Evolutionary conservation across 2,113 vertebrate species (phyloP).

Genomic region (Otocyon megalotis): DNA sequence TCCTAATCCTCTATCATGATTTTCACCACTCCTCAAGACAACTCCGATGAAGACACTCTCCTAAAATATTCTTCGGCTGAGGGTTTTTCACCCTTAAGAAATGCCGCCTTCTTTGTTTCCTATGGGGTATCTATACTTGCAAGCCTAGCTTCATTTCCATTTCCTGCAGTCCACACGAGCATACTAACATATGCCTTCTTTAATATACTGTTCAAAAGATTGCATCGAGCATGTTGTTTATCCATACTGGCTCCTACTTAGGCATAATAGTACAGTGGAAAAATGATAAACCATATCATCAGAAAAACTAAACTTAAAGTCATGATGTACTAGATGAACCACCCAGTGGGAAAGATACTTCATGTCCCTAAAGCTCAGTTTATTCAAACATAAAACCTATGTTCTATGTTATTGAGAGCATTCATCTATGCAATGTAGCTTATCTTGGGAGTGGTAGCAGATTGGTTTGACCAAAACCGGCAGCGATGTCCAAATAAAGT

Average conservation of each 20-base stretch:
- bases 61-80: background rate
- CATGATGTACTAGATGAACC: background rate
- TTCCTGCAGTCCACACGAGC: background rate
- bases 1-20: background rate
- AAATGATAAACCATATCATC: background rate
- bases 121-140: background rate
- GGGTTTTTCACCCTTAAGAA: background rate
- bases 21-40: background rate
- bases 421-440: background rate
- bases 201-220: background rate
- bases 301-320: background rate
- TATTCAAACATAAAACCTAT: background rate
- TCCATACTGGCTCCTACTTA: background rate
- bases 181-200: background rate
- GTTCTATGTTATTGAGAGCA: background rate
- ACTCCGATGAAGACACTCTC: background rate
- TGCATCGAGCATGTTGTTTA: background rate
- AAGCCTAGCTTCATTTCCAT: background rate
- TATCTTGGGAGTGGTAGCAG: background rate
- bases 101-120: background rate
- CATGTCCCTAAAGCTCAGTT: background rate
- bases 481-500: background rate
- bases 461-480: background rate
- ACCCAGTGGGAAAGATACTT: background rate
- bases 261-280: background rate